phyloP scores from a whole-genome alignment of 2,797 vertebrate genomes.

The Periparus ater region DNA sequence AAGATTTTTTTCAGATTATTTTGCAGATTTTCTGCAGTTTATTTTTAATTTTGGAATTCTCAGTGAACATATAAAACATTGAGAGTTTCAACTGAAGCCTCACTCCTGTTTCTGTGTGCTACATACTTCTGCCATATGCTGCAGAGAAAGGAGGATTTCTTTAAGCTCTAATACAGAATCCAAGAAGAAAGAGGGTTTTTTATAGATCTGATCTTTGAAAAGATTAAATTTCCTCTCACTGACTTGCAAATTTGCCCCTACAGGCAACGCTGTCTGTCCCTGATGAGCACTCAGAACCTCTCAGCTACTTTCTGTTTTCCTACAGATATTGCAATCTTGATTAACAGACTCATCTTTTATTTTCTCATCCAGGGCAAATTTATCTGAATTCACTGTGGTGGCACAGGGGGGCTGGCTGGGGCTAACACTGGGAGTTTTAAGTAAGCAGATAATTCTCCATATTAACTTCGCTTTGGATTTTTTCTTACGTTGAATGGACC shows the following conservation, averaged over 20 bases:
- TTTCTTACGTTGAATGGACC: neutral
- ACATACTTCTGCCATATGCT: slow-evolving; percentile 44
- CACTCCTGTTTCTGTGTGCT: neutral
- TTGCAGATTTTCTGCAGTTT: neutral
- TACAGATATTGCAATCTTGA: slow-evolving; percentile 41
- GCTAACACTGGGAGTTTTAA: slow-evolving; percentile 79
- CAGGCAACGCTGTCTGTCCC: slow-evolving; percentile 28
- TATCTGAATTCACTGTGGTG: slow-evolving; percentile 81
- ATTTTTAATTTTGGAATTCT: neutral
- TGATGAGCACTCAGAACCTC: neutral
- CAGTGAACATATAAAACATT: neutral
- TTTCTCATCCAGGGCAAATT: slow-evolving; percentile 78
- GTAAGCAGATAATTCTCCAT: slow-evolving; percentile 23
- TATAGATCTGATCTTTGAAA: slow-evolving; percentile 64
- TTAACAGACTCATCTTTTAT: slow-evolving; percentile 44
- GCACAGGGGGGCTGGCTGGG: slow-evolving; percentile 76
- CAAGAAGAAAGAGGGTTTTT: slow-evolving; percentile 50
- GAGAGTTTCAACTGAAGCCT: neutral
- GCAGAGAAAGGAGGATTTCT: slow-evolving; percentile 52
- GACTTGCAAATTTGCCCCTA: slow-evolving; percentile 59
- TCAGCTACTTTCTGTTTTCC: slow-evolving; percentile 28
- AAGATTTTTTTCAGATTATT: neutral
- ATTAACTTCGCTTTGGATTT: neutral
- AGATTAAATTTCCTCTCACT: slow-evolving; percentile 63
- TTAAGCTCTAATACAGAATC: slow-evolving; percentile 46